phyloP scores from a whole-genome alignment of 2,797 vertebrate genomes.

The Darevskia mixta region DNA sequence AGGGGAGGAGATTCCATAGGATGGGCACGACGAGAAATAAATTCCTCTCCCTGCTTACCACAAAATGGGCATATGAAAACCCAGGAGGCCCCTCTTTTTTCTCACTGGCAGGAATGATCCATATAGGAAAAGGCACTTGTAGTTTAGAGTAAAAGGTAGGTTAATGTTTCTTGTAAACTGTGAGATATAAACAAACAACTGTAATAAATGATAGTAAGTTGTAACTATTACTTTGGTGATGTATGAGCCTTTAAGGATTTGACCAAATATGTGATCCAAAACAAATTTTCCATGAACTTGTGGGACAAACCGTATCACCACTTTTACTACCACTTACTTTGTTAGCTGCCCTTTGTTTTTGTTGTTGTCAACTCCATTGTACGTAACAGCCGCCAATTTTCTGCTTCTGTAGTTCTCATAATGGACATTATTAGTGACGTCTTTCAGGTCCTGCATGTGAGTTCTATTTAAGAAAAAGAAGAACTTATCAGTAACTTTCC shows the following conservation, averaged over 20 bases:
- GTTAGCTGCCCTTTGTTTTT: conserved; percentile 95
- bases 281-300: background rate
- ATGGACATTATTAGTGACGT: conserved; percentile 98
- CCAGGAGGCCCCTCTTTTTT: too few species aligned
- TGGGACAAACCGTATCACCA: background rate
- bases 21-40: too few species aligned
- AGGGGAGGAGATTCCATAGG: too few species aligned
- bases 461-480: conserved; percentile 83
- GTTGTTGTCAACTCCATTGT: conserved; percentile 97
- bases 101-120: too few species aligned
- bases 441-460: conserved; percentile 99
- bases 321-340: conserved; percentile 85
- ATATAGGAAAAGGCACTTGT: too few species aligned
- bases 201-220: too few species aligned
- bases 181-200: too few species aligned
- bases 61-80: too few species aligned
- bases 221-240: background rate
- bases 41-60: too few species aligned
- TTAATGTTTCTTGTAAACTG: too few species aligned
- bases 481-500: conserved; percentile 24
- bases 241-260: background rate
- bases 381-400: conserved; percentile 98
- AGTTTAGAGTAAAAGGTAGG: too few species aligned
- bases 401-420: conserved; percentile 99
- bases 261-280: background rate